Evolutionary conservation across 2,888 invertebrate species (phyloP).

Genomic region (Drosophila atripex): DNA sequence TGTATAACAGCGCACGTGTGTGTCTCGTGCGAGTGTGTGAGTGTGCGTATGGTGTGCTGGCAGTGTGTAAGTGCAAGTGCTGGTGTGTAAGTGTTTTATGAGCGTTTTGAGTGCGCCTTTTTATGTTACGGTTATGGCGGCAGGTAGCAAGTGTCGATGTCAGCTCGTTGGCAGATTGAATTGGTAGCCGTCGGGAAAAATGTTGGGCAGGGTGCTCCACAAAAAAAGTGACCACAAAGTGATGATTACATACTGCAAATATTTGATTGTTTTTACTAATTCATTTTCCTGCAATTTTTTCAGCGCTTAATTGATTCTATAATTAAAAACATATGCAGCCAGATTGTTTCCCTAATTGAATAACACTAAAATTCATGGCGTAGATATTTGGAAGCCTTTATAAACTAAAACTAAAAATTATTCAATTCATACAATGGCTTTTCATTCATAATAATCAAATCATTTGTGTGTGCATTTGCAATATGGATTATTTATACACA

Average conservation of each 20-base stretch:
- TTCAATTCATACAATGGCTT: background rate
- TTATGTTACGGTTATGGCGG: constrained; percentile 36
- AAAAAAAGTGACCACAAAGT: constrained; percentile 10
- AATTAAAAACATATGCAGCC: background rate
- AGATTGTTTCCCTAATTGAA: background rate
- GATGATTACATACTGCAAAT: background rate
- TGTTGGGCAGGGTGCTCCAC: constrained; percentile 5
- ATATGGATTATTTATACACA: background rate
- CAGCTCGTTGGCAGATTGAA: constrained; percentile 32
- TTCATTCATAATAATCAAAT: background rate
- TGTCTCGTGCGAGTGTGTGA: constrained; percentile 1
- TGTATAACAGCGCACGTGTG: constrained; percentile 39
- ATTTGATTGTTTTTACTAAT: background rate
- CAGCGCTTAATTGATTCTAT: background rate
- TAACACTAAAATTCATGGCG: background rate
- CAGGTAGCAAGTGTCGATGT: constrained; percentile 38
- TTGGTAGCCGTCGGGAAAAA: constrained; percentile 18
- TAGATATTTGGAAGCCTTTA: background rate
- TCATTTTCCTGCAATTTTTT: background rate
- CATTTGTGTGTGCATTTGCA: background rate
- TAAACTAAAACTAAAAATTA: background rate
- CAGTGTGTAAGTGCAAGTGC: constrained; percentile 13
- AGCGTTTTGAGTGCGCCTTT: constrained; percentile 51
- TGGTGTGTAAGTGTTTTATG: constrained; percentile 62
- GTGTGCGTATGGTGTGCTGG: background rate